phyloP scores from a whole-genome alignment of 2,797 vertebrate genomes.

The Enteromius unitaeniatus region DNA sequence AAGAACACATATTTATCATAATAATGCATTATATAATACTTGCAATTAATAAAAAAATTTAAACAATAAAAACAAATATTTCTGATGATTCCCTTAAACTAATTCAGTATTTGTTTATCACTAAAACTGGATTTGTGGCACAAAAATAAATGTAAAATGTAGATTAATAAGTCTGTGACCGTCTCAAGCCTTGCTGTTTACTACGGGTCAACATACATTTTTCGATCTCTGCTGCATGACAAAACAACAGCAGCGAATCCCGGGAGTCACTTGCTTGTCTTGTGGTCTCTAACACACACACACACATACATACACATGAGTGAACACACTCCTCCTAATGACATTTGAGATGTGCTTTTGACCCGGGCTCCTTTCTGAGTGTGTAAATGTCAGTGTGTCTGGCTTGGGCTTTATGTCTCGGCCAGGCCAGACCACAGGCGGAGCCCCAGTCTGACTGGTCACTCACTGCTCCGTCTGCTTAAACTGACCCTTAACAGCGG shows the following conservation, averaged over 20 bases:
- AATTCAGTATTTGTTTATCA: not conserved
- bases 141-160: not conserved
- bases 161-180: not conserved
- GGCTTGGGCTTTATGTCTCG: conserved; percentile 1
- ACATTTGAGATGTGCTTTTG: conserved; percentile 48
- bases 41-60: not conserved
- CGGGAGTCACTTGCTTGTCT: not conserved
- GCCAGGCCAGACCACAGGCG: conserved; percentile 17
- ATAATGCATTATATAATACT: too few species aligned
- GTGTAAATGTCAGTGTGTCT: conserved; percentile 51
- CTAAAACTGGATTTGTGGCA: not conserved
- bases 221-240: conserved; percentile 10
- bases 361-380: conserved; percentile 8
- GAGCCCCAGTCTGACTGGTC: conserved; percentile 9
- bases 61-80: not conserved
- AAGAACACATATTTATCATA: not conserved
- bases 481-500: conserved; percentile 26
- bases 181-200: too few species aligned
- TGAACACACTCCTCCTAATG: conserved; percentile 23
- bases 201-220: not conserved
- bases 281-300: not conserved
- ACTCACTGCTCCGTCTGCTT: conserved; percentile 2
- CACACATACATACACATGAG: not conserved
- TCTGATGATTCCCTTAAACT: not conserved
- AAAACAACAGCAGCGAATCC: not conserved